Evolutionary conservation across 2,797 vertebrate genomes (phyloP).

Genomic region (Morelia viridis): DNA sequence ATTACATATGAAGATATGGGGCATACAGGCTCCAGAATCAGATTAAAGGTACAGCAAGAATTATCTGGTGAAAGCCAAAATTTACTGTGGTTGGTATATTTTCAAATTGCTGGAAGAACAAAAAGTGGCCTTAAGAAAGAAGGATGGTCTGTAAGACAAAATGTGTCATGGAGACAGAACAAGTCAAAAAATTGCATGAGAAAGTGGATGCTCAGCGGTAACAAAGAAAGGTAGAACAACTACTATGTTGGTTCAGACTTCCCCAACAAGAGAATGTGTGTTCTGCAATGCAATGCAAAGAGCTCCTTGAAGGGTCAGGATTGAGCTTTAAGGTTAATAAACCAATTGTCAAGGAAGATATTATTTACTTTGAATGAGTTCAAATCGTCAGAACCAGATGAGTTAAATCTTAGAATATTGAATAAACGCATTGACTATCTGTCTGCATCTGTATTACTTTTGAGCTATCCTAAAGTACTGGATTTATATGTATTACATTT

Average conservation of each 20-base stretch:
- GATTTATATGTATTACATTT: not conserved
- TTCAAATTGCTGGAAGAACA: not conserved
- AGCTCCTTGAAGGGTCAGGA: not conserved
- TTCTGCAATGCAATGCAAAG: not conserved
- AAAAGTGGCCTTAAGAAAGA: not conserved
- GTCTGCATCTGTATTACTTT: not conserved
- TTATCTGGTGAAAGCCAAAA: not conserved
- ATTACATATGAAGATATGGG: not conserved
- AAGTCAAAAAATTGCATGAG: not conserved
- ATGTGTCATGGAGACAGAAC: not conserved
- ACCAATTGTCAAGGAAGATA: not conserved
- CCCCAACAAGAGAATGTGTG: not conserved
- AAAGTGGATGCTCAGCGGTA: not conserved
- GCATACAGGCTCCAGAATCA: not conserved
- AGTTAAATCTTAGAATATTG: not conserved
- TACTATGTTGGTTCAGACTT: not conserved
- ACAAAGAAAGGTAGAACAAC: not conserved
- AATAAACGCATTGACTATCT: not conserved
- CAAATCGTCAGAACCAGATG: not conserved
- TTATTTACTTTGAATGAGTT: not conserved
- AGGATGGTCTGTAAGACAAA: not conserved
- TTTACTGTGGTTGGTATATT: not conserved
- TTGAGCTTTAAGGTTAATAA: not conserved
- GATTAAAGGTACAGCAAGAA: not conserved
- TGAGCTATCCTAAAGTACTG: not conserved